Percentiles rank a stretch among this genome's conserved stretches.
phyloP scores from a whole-genome alignment of 1,140 invertebrate species.

The Drosophila pandora region DNA sequence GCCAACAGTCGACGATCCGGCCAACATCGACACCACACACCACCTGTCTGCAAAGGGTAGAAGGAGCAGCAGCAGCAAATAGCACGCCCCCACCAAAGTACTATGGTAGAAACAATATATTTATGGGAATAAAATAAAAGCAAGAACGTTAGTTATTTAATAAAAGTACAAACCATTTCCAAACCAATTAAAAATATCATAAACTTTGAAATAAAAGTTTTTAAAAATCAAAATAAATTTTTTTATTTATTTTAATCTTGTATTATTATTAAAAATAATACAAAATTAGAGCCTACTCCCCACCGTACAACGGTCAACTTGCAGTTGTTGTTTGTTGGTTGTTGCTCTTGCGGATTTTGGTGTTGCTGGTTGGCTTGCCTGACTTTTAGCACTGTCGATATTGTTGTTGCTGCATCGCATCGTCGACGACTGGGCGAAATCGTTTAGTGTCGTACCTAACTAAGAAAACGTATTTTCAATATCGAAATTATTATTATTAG shows the following conservation, averaged over 20 bases:
- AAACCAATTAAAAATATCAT: neutral
- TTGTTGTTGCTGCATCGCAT: slow-evolving; percentile 22
- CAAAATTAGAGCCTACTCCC: neutral
- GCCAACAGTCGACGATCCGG: slow-evolving; percentile 49
- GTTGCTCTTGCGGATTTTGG: slow-evolving; percentile 17
- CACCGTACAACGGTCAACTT: slow-evolving; percentile 22
- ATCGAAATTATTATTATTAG: slow-evolving; percentile 83
- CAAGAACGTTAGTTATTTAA: neutral
- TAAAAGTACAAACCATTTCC: neutral
- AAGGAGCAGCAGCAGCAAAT: slow-evolving; percentile 61
- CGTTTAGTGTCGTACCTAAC: slow-evolving; percentile 82
- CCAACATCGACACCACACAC: slow-evolving; percentile 80
- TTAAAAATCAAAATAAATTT: no score
- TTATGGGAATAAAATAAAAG: neutral
- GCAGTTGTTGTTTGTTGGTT: slow-evolving; percentile 6
- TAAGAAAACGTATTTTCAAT: slow-evolving; percentile 83
- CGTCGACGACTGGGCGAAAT: slow-evolving; percentile 72
- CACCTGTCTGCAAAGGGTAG: slow-evolving; percentile 68
- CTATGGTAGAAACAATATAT: neutral
- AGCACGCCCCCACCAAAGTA: slow-evolving; percentile 78
- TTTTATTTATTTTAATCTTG: neutral
- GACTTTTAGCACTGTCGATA: slow-evolving; percentile 71
- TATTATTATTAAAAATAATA: neutral
- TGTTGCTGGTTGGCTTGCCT: slow-evolving; percentile 59
- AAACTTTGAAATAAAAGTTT: no score